A percentile compares a stretch with the other conserved stretches of the same genome.
Conservation (phyloP, 2,797 vertebrate genomes). For the Diglossa cyanea region DNA sequence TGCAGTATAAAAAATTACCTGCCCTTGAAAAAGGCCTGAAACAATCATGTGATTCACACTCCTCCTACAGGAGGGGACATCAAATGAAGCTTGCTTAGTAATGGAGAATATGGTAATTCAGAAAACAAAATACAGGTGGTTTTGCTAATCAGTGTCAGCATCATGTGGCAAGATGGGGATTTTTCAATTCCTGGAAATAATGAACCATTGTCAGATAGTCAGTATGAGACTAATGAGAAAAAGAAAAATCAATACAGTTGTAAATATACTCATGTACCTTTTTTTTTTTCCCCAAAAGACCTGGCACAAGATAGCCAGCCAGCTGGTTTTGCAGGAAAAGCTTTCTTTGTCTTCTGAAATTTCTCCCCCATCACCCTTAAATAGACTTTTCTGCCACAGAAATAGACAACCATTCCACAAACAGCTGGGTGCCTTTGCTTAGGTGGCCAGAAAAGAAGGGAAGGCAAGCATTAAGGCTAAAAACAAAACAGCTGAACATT, state of each 20-base stretch:
- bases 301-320: not conserved
- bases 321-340: conserved; percentile 30
- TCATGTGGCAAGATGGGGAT: not conserved
- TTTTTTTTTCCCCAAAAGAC: not conserved
- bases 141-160: not conserved
- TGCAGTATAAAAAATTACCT: not conserved
- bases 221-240: not conserved
- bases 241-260: conserved; percentile 12
- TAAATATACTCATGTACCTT: not conserved
- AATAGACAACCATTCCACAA: not conserved
- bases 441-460: not conserved
- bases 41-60: not conserved
- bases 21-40: not conserved
- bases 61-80: not conserved
- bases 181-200: conserved; percentile 9
- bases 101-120: not conserved
- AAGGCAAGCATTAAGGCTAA: conserved; percentile 34
- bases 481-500: conserved; percentile 28
- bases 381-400: not conserved
- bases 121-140: not conserved
- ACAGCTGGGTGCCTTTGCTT: conserved; percentile 16
- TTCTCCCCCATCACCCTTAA: not conserved
- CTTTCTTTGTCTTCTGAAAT: not conserved
- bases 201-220: not conserved
- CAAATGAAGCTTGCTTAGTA: not conserved